A percentile compares a stretch with the other conserved stretches of the same genome.
Conservation (phyloP, 2,888 invertebrate species). For the Embidobia sp. region DNA sequence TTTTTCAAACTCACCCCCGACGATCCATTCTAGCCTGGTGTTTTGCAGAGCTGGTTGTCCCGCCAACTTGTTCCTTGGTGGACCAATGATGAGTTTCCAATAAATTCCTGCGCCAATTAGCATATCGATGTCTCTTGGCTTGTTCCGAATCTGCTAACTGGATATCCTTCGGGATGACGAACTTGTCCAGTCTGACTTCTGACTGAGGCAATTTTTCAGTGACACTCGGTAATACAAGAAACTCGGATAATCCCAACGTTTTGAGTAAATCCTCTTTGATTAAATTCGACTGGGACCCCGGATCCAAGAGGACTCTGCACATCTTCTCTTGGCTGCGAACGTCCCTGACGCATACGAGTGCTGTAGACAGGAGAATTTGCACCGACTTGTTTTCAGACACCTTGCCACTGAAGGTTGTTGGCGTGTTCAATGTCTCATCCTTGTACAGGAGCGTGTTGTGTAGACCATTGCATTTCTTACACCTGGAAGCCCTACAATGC, state of each 20-base stretch:
- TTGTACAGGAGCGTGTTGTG: background rate
- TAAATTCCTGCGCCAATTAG: conserved; percentile 10
- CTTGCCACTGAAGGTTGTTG: too few species aligned
- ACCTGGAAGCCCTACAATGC: background rate
- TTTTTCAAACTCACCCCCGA: background rate
- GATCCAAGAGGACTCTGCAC: background rate
- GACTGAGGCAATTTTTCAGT: conserved; percentile 1
- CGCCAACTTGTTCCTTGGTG: background rate
- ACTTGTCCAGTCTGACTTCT: background rate
- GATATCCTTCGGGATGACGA: background rate
- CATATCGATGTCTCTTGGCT: conserved; percentile 4
- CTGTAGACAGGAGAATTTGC: too few species aligned
- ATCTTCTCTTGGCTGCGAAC: background rate
- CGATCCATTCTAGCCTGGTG: conserved; percentile 8
- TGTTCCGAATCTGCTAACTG: conserved; percentile 5
- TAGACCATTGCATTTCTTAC: background rate
- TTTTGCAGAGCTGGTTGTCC: background rate
- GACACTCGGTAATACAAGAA: background rate
- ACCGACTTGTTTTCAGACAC: background rate
- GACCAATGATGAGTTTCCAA: background rate
- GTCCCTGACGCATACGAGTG: too few species aligned
- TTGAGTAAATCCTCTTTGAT: background rate
- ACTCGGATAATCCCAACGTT: background rate
- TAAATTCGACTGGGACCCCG: background rate
- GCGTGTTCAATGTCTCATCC: background rate